phyloP scores from a whole-genome alignment of 1,140 invertebrate species.

The Brachionus calyciflorus region DNA sequence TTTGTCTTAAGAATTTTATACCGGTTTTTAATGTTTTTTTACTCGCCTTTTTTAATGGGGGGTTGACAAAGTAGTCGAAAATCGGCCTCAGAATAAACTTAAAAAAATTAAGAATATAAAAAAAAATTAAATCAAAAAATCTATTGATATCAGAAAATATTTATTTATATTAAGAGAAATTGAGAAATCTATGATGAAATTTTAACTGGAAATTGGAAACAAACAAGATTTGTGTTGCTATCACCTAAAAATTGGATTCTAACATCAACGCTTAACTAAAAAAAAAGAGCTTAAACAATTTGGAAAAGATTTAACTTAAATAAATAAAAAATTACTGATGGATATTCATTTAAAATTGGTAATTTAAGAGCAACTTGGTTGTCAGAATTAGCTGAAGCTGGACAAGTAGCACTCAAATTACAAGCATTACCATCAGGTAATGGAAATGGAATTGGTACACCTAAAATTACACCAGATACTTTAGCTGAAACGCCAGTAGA shows the following conservation, averaged over 20 bases:
- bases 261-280: conserved; percentile 34
- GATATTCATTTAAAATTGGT: conserved; percentile 32
- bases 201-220: conserved; percentile 40
- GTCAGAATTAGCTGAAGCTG: background rate
- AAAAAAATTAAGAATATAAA: no score
- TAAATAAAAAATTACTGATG: background rate
- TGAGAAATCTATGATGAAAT: background rate
- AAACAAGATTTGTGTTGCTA: background rate
- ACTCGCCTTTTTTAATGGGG: no score
- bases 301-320: background rate
- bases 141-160: background rate
- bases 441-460: conserved; percentile 42
- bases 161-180: background rate
- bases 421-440: conserved; percentile 26
- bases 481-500: background rate
- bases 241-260: conserved; percentile 21
- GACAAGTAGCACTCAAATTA: conserved; percentile 16
- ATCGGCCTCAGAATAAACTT: no score
- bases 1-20: no score
- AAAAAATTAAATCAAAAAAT: background rate
- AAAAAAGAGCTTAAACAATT: background rate
- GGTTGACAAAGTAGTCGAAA: no score
- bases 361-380: background rate
- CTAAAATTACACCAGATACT: background rate
- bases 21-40: no score